Evolutionary conservation across 1,140 invertebrate species (phyloP).

Genomic region (Proctacanthus coquilletti): DNA sequence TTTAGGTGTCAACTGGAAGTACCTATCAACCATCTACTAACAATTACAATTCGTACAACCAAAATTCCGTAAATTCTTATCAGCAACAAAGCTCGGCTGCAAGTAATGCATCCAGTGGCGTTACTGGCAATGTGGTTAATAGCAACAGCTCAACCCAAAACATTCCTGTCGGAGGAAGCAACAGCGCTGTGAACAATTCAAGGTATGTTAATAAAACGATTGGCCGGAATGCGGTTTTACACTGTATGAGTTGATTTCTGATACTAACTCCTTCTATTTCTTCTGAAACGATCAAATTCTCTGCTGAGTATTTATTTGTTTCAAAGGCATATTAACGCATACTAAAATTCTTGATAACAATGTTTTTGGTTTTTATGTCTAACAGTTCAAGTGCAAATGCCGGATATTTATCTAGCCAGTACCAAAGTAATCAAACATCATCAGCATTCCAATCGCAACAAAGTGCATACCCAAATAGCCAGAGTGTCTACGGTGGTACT

Average conservation of each 20-base stretch:
- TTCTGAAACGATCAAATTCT: slow-evolving; percentile 1
- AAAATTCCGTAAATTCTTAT: slow-evolving; percentile 24
- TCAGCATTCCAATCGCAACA: slow-evolving; percentile 27
- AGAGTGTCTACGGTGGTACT: slow-evolving; percentile 30
- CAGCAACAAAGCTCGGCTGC: slow-evolving; percentile 16
- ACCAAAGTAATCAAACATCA: slow-evolving; percentile 9
- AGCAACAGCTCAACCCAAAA: slow-evolving; percentile 18
- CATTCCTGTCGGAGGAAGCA: slow-evolving; percentile 28
- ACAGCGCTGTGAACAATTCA: slow-evolving; percentile 17
- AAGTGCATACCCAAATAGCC: slow-evolving; percentile 30
- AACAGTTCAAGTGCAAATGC: slow-evolving; percentile 27
- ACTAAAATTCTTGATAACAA: background rate
- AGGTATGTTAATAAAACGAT: slow-evolving; percentile 12
- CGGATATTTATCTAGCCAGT: slow-evolving; percentile 20
- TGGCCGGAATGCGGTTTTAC: background rate
- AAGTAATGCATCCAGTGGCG: slow-evolving; percentile 14
- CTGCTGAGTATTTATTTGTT: slow-evolving; percentile 5
- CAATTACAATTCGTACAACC: slow-evolving; percentile 19
- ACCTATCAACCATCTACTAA: slow-evolving; percentile 27
- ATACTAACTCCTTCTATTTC: too few relatives aligned
- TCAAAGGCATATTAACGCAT: background rate
- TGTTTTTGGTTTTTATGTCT: background rate
- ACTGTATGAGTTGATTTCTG: slow-evolving; percentile 1
- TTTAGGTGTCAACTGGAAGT: slow-evolving; percentile 18
- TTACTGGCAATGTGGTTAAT: slow-evolving; percentile 10